Evolutionary conservation across 2,888 invertebrate species (phyloP).

Genomic region (Gryllus longicercus): DNA sequence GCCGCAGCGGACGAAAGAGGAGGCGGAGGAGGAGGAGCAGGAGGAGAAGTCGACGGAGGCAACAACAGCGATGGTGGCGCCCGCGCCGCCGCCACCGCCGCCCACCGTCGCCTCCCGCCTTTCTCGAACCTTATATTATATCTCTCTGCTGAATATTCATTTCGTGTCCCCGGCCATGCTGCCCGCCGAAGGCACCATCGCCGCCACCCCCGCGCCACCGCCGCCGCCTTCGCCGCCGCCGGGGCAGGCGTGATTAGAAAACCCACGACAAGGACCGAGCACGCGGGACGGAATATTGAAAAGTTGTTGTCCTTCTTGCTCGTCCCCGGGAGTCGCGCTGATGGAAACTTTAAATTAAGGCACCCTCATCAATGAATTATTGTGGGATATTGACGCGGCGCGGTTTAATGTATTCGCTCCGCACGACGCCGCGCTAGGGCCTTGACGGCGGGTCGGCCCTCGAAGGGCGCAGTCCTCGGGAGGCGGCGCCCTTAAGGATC

Average conservation of each 20-base stretch:
- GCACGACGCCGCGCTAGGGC: background rate
- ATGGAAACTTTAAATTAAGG: slow-evolving; percentile 48
- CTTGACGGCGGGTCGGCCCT: background rate
- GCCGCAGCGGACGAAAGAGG: too few relatives aligned
- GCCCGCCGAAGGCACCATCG: background rate
- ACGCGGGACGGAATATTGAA: background rate
- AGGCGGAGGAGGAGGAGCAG: too few relatives aligned
- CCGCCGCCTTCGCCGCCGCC: background rate
- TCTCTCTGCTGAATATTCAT: slow-evolving; percentile 33
- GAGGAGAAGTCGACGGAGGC: background rate
- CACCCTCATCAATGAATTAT: slow-evolving; percentile 48
- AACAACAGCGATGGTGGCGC: slow-evolving; percentile 5
- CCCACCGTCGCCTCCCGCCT: background rate
- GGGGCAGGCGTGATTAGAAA: slow-evolving; percentile 18
- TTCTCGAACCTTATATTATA: slow-evolving; percentile 23
- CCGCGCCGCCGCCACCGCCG: background rate
- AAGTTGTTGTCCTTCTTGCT: slow-evolving; percentile 3
- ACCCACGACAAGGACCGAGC: slow-evolving; percentile 11
- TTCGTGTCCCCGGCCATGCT: slow-evolving; percentile 31
- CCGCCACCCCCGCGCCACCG: background rate
- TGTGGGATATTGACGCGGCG: slow-evolving; percentile 39
- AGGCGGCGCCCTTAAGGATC: background rate
- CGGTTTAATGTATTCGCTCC: background rate
- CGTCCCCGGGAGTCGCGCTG: slow-evolving; percentile 42
- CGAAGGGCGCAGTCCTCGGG: background rate